Base-by-base conservation (phyloP, 2,113 vertebrate genomes). In the Oriolus oriolus region DNA sequence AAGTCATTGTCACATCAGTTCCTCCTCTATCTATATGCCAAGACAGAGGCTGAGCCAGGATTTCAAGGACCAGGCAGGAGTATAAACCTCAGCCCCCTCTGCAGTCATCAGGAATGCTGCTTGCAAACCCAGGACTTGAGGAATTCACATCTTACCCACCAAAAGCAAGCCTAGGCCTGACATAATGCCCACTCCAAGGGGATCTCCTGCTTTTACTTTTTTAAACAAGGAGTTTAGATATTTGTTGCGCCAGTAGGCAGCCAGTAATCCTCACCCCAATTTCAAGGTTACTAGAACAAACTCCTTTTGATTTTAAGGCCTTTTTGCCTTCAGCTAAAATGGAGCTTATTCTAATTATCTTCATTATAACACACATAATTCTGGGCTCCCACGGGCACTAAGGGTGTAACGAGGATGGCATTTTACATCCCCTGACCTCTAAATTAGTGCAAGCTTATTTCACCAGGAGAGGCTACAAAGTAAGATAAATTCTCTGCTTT, bases 251-350 rank as follows among this genome's bases (percentile, higher is more conserved):
- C 52, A 73, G 73, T 18, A 75, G 83, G 64, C 73, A 87, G 95
- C 44, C 90, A 90, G 56, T 53, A 90, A 92, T 89, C 83, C 61
- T 97, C 90, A 96, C 95, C 90, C 16, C 96, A 93, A 92, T 96
- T 96, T 94, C 95, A 96, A 94, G 95, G 96, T 96, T 95, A 96
- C 60, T 93, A 9, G 93, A 94, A 94, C 88, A 90, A 41, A 75
- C 23, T 94, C 80, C 80, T 84, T 92, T 70, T 94, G 88, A 96
- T 96, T 96, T 96, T 92, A 90, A 90, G 93, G 93, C 64, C 88
- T 87, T 95, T 95, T 96, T 94, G 93, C 96, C 96, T 97, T 82
- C 80, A 94, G 95, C 88, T 92, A 94, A 89, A 94, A 81, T 35
- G 54, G 64, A 94, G 28, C 73, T 88, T 60, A 71, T 49, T 93